Evolutionary conservation across 1,140 invertebrate species (phyloP), one percentile per base, ranked within the genome.

Genomic region (Pachypeltis micranthus): DNA sequence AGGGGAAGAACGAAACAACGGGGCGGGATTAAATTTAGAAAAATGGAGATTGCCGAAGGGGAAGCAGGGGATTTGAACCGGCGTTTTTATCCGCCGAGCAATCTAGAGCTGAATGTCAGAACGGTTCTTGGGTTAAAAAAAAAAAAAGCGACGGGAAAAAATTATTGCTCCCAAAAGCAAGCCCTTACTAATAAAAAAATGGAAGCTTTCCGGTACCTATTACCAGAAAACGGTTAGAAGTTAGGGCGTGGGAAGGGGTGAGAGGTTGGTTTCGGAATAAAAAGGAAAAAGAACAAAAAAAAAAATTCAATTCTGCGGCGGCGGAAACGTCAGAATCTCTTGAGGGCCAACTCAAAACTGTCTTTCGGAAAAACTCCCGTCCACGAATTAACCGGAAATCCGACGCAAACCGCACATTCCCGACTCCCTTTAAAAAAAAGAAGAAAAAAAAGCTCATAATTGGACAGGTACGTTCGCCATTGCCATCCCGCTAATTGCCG

Each of bases 361-460:
- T 51, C 47, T 51, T 51, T 51, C 19, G 47, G 23, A 51, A 51
- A 51, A 51, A 51, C 47, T 21, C 10, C 57, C 19, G 57, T 59
- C 57, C 57, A 31, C 31, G 57, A 59, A 59, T 59, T 59, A 59
- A 59, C 57, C 57, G 29, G 31, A 59, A 59, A 59, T 59, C 57
- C 57, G 57, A 59, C 57, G 31, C 57, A 31, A 16, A 28, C 26
- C 57, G 14, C 57, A 14, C n/a, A n/a, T n/a, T n/a, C n/a, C n/a
- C n/a, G n/a, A n/a, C 14, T 59, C 54, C 19, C 19, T 23, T 59
- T 29, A n/a, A 25, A 59, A 59, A 31, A 31, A 16, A 31, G 28
- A 28, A 28, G 47, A 51, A 51, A 51, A 51, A 51, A 51, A 10
- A 10, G 12, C 47, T 59, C 31, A 59, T 59, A 59, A 59, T 59